phyloP scores from a whole-genome alignment of 2,888 invertebrate species.

The Tenthredo livida region DNA sequence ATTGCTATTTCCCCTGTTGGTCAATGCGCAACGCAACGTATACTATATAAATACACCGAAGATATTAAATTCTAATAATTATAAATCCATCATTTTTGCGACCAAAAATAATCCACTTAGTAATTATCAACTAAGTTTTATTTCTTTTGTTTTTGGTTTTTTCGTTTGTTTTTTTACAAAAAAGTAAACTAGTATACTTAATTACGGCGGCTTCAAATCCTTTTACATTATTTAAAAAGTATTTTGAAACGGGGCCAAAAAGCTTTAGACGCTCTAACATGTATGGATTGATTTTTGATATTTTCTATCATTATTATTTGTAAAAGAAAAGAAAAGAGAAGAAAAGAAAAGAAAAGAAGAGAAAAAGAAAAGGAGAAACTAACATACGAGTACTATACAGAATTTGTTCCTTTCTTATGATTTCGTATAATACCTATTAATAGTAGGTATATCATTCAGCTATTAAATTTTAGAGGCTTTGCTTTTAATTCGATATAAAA shows the following conservation, averaged over 20 bases:
- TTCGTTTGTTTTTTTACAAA: not conserved
- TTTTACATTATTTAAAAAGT: not conserved
- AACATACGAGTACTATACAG: not conserved
- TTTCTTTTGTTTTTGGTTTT: not conserved
- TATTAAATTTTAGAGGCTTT: constrained; percentile 5
- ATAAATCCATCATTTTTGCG: not conserved
- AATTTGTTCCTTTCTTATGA: not conserved
- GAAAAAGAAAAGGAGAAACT: not conserved
- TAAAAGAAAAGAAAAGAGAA: not conserved
- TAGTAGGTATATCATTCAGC: not conserved
- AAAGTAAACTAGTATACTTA: not conserved
- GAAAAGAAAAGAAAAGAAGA: not conserved
- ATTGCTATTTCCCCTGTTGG: not conserved
- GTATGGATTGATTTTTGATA: not conserved
- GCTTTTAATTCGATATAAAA: not conserved
- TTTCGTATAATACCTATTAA: too few relatives aligned
- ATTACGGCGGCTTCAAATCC: not conserved
- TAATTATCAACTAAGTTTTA: not conserved
- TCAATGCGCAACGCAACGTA: not conserved
- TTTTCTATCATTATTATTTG: not conserved
- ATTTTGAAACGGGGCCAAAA: constrained; percentile 24
- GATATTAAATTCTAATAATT: not conserved
- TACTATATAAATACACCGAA: constrained; percentile 6
- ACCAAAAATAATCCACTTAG: not conserved
- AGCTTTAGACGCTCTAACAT: not conserved